Conservation (phyloP, 2,797 vertebrate species). For the Enteromius paludinosus region DNA sequence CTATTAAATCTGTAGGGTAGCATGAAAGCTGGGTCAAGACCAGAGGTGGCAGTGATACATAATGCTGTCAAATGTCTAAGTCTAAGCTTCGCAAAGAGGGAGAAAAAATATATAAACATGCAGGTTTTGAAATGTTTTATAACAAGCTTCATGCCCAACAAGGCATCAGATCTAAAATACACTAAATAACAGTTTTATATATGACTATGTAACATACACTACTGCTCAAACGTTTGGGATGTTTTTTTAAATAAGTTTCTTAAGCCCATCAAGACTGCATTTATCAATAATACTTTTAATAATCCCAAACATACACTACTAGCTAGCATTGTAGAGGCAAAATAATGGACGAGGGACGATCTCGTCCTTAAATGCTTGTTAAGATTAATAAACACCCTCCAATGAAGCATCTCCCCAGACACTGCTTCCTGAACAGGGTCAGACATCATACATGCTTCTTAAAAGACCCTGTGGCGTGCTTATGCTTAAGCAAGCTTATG, state of each 20-base stretch:
- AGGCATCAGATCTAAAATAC: too few species aligned
- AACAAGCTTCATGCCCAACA: too few species aligned
- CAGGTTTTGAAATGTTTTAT: too few species aligned
- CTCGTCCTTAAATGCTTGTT: slow-evolving; percentile 43
- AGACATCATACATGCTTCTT: slow-evolving; percentile 43
- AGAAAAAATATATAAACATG: not conserved
- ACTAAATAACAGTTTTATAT: too few species aligned
- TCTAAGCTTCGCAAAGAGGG: not conserved
- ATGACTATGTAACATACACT: too few species aligned
- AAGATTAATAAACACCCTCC: slow-evolving; percentile 59
- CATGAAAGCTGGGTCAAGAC: slow-evolving; percentile 27
- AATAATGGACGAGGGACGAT: slow-evolving; percentile 20
- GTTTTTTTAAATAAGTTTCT: too few species aligned
- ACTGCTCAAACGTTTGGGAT: too few species aligned
- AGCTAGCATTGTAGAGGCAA: slow-evolving; percentile 1
- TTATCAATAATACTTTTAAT: not conserved
- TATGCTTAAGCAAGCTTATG: slow-evolving; percentile 31
- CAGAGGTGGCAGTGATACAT: not conserved
- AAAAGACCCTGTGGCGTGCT: slow-evolving; percentile 38
- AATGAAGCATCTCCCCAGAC: slow-evolving; percentile 59
- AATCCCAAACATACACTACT: slow-evolving; percentile 9
- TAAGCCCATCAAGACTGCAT: too few species aligned
- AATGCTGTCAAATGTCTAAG: not conserved
- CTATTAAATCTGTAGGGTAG: slow-evolving; percentile 25
- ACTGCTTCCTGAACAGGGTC: slow-evolving; percentile 51